phyloP scores from a whole-genome alignment of 2,888 invertebrate genomes.

The Thecophora atra region DNA sequence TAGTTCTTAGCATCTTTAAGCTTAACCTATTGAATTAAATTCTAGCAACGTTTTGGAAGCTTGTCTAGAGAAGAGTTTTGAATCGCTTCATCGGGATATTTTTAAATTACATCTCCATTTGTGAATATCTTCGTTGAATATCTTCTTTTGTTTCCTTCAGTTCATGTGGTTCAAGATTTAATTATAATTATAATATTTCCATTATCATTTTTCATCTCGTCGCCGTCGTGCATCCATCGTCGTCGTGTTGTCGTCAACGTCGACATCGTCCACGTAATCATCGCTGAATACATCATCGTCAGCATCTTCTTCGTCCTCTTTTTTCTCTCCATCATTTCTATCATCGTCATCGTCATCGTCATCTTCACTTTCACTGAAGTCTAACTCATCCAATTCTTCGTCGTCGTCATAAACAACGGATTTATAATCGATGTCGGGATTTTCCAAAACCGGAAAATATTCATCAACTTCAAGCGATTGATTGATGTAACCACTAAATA shows the following conservation, averaged over 20 bases:
- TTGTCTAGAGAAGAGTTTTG: no score
- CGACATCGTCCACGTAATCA: slow-evolving; percentile 46
- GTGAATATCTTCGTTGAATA: no score
- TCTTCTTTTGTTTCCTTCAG: no score
- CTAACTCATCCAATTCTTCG: slow-evolving; percentile 60
- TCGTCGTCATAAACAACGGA: slow-evolving; percentile 57
- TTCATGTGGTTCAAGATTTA: no score
- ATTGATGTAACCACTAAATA: slow-evolving; percentile 90
- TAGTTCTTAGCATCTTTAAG: no score
- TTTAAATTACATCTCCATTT: no score
- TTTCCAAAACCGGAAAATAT: slow-evolving; percentile 79
- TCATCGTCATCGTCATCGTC: slow-evolving; percentile 49
- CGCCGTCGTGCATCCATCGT: neutral
- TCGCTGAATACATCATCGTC: slow-evolving; percentile 36
- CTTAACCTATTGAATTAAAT: no score
- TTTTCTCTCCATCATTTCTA: slow-evolving; percentile 49
- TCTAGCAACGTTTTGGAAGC: no score
- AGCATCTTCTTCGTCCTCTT: slow-evolving; percentile 45
- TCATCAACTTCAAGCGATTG: slow-evolving; percentile 93
- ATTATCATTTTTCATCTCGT: no score
- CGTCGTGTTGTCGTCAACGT: slow-evolving; percentile 37
- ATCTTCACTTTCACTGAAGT: slow-evolving; percentile 60
- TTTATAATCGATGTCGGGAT: slow-evolving; percentile 59
- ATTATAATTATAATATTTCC: no score
- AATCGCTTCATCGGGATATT: no score